Evolutionary conservation across 2,888 invertebrate genomes (phyloP).

Genomic region (Cantharis rufa): DNA sequence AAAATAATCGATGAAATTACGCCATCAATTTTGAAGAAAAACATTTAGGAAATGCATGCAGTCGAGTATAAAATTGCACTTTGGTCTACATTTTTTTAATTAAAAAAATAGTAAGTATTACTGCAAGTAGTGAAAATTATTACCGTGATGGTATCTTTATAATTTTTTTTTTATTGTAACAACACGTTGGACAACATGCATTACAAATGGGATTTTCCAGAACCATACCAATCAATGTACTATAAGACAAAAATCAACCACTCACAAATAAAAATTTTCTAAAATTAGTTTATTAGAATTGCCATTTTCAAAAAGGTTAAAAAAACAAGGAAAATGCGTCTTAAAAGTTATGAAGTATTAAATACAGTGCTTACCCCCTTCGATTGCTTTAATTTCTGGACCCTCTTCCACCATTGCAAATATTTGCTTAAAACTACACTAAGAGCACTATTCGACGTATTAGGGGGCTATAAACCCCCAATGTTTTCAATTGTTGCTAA

Average conservation of each 20-base stretch:
- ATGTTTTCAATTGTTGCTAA: slow-evolving; percentile 27
- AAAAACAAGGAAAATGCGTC: not conserved
- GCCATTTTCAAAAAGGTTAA: not conserved
- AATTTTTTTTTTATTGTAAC: not conserved
- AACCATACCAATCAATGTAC: slow-evolving; percentile 3
- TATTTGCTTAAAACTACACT: slow-evolving; percentile 24
- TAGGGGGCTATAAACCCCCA: slow-evolving; percentile 37
- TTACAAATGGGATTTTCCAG: not conserved
- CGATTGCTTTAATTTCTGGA: slow-evolving; percentile 63
- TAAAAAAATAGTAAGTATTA: too few relatives aligned
- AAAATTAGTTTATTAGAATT: not conserved
- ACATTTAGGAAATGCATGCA: too few relatives aligned
- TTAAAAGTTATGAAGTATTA: not conserved
- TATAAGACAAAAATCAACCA: slow-evolving; percentile 1
- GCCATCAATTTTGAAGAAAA: not conserved
- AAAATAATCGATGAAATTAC: not conserved
- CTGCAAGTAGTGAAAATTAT: too few relatives aligned
- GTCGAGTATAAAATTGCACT: too few relatives aligned
- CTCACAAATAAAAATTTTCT: not conserved
- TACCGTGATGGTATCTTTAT: not conserved
- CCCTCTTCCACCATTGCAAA: slow-evolving; percentile 61
- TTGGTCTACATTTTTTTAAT: too few relatives aligned
- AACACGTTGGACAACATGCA: not conserved
- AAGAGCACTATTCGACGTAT: slow-evolving; percentile 17
- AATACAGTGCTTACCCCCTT: slow-evolving; percentile 52